Conservation (phyloP, 1,140 invertebrate species). For the Delia radicum region DNA sequence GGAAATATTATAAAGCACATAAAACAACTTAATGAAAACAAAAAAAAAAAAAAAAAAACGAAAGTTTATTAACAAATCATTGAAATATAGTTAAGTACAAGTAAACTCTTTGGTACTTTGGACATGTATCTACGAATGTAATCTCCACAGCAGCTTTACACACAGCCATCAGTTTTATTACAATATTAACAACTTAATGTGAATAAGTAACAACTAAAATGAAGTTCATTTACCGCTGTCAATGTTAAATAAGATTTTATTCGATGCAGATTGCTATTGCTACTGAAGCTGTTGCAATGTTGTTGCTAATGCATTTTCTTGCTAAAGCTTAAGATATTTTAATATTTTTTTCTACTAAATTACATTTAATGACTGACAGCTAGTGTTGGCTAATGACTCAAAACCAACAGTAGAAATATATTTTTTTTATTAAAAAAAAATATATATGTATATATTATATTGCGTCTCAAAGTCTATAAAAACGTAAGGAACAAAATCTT, state of each 20-base stretch:
- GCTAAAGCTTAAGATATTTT: background rate
- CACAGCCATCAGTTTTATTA: conserved; percentile 17
- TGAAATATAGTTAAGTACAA: too few relatives aligned
- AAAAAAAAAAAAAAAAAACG: background rate
- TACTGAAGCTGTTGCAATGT: background rate
- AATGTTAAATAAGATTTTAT: conserved; percentile 13
- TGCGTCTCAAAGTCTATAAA: background rate
- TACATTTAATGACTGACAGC: background rate
- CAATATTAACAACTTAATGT: conserved; percentile 21
- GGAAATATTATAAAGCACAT: background rate
- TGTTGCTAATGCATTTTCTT: background rate
- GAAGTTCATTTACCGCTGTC: conserved; percentile 19
- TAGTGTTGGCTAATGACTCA: background rate
- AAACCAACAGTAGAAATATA: background rate
- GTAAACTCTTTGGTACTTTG: background rate
- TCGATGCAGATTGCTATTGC: background rate
- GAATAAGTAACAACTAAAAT: background rate
- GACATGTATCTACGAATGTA: background rate
- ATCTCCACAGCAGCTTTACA: background rate
- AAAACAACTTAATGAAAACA: background rate
- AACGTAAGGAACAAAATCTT: too few relatives aligned
- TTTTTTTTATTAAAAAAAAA: too few relatives aligned
- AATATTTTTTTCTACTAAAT: background rate
- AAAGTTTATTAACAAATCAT: conserved; percentile 21
- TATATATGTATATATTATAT: background rate